phyloP scores from a whole-genome alignment of 1,140 invertebrate species.

The Calephelis nemesis region DNA sequence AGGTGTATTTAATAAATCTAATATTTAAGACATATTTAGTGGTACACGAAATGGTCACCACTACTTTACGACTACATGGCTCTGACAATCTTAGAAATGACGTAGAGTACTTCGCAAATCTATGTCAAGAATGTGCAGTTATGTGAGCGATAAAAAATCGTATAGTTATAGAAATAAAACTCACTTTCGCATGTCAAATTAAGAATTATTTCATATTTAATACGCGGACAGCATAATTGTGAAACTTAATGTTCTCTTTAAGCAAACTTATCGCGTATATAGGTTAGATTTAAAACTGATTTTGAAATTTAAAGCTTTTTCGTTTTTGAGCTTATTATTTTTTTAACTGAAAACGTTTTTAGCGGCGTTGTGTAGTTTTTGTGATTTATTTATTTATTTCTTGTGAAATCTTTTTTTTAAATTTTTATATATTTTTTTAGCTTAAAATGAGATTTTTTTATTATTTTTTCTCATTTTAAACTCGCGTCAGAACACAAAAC shows the following conservation, averaged over 20 bases:
- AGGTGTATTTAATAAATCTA: too few species aligned
- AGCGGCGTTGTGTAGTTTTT: too few species aligned
- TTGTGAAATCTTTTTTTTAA: too few species aligned
- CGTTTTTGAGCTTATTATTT: too few species aligned
- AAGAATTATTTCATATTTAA: slow-evolving; percentile 19
- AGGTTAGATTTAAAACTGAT: slow-evolving; percentile 40
- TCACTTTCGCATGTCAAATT: slow-evolving; percentile 1
- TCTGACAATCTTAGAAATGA: slow-evolving; percentile 43
- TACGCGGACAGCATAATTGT: slow-evolving; percentile 29
- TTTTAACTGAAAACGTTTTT: too few species aligned
- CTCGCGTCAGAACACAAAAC: too few species aligned
- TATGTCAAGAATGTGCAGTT: slow-evolving; percentile 48
- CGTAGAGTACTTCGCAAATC: slow-evolving; percentile 41
- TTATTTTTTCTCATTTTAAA: too few species aligned
- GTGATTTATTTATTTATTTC: too few species aligned
- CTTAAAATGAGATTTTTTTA: too few species aligned
- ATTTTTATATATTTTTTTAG: too few species aligned
- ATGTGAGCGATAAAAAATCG: background rate
- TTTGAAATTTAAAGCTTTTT: slow-evolving; percentile 25
- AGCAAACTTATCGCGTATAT: slow-evolving; percentile 46
- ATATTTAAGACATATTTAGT: too few species aligned
- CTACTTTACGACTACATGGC: slow-evolving; percentile 19
- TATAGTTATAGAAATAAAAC: background rate
- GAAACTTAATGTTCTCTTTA: slow-evolving; percentile 38
- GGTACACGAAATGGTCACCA: background rate